These are phyloP conservation scores for Brachionus rubens DNA, from an alignment of 1,140 invertebrate genomes.

Conservation along the genomic window DNA sequence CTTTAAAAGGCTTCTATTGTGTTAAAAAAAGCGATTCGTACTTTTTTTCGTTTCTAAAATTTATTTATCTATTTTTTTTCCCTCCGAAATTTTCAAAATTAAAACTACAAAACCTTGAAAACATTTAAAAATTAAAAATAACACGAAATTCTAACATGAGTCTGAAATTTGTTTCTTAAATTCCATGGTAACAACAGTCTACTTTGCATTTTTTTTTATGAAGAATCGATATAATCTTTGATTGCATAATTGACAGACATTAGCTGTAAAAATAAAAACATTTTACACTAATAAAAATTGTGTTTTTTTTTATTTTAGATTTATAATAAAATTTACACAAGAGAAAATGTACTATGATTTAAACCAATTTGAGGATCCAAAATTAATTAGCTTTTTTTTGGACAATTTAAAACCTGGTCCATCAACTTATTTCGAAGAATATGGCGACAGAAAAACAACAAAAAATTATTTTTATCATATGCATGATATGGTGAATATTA, in stretches of 20 bases:
- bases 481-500: background rate
- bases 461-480: slow-evolving; percentile 30
- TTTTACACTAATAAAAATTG: no score
- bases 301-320: no score
- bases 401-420: background rate
- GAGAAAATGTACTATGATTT: slow-evolving; percentile 35
- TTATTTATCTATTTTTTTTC: no score
- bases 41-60: no score
- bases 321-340: no score
- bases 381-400: slow-evolving; percentile 12
- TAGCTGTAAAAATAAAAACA: slow-evolving; percentile 4
- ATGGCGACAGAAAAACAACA: background rate
- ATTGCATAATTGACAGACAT: slow-evolving; percentile 30
- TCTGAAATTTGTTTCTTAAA: no score
- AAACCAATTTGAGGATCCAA: slow-evolving; percentile 10
- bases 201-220: background rate
- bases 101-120: no score
- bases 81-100: no score
- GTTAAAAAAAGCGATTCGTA: no score
- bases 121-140: no score
- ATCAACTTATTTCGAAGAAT: background rate
- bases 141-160: no score
- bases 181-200: background rate
- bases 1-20: no score
- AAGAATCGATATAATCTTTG: background rate